phyloP scores from a whole-genome alignment of 2,888 invertebrate genomes.

The Drosophila setosimentum region DNA sequence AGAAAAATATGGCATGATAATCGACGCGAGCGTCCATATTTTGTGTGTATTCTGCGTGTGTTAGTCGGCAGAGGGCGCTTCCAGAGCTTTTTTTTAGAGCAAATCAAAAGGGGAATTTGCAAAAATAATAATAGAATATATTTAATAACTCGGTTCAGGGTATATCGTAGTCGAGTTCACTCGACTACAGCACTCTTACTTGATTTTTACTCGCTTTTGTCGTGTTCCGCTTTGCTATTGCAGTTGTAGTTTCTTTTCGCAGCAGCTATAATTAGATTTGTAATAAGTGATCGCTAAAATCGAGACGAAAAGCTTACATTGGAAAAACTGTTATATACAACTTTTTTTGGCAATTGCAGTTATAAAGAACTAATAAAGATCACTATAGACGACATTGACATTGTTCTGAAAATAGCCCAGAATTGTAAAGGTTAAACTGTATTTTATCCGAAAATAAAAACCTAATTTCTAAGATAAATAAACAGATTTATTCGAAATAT shows the following conservation, averaged over 20 bases:
- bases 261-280: constrained; percentile 17
- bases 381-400: neutral
- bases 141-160: too few relatives aligned
- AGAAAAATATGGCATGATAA: too few relatives aligned
- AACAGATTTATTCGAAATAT: neutral
- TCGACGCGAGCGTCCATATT: too few relatives aligned
- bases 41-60: too few relatives aligned
- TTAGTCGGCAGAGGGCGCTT: too few relatives aligned
- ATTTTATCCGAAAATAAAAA: neutral
- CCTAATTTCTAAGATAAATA: neutral
- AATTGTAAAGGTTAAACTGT: neutral
- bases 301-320: neutral
- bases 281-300: neutral
- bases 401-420: neutral
- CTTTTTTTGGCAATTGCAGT: neutral
- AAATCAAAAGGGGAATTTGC: too few relatives aligned
- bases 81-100: too few relatives aligned
- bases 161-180: too few relatives aligned
- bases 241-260: constrained; percentile 3
- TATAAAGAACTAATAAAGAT: neutral
- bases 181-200: too few relatives aligned
- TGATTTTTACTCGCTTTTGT: constrained; percentile 3
- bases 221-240: constrained; percentile 36
- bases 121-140: too few relatives aligned
- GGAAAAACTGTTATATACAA: neutral